Conservation (phyloP, 2,113 vertebrate genomes). For the Protomyctophum bolini region DNA sequence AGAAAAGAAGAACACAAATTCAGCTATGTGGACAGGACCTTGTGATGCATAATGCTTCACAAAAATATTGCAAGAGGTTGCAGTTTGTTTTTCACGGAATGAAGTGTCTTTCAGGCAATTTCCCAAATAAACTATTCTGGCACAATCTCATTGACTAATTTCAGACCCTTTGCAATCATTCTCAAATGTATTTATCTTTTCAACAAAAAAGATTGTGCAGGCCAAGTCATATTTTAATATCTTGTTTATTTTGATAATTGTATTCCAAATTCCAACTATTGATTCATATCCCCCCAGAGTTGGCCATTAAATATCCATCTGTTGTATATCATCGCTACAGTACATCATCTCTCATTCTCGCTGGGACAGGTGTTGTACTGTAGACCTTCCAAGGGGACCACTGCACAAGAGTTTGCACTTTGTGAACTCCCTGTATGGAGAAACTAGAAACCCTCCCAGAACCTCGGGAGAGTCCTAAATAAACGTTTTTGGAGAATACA, state of each 20-base stretch:
- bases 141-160: too few species aligned
- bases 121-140: too few species aligned
- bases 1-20: neutral
- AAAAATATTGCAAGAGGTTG: too few species aligned
- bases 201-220: too few species aligned
- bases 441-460: slow-evolving; percentile 11
- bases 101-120: too few species aligned
- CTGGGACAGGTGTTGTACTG: slow-evolving; percentile 40
- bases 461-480: slow-evolving; percentile 23
- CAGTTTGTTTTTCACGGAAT: too few species aligned
- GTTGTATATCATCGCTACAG: neutral
- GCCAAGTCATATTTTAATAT: too few species aligned
- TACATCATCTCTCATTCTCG: neutral
- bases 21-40: neutral
- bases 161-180: too few species aligned
- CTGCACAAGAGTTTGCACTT: slow-evolving; percentile 16
- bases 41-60: neutral
- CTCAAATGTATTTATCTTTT: too few species aligned
- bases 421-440: slow-evolving; percentile 48
- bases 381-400: slow-evolving; percentile 24
- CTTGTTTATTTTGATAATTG: neutral
- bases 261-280: neutral
- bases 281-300: neutral
- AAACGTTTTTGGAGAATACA: slow-evolving; percentile 6
- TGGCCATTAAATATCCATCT: neutral